Percentiles rank a stretch among this genome's conserved stretches.
Conservation (phyloP, 2,113 vertebrate species). For the Origma solitaria region DNA sequence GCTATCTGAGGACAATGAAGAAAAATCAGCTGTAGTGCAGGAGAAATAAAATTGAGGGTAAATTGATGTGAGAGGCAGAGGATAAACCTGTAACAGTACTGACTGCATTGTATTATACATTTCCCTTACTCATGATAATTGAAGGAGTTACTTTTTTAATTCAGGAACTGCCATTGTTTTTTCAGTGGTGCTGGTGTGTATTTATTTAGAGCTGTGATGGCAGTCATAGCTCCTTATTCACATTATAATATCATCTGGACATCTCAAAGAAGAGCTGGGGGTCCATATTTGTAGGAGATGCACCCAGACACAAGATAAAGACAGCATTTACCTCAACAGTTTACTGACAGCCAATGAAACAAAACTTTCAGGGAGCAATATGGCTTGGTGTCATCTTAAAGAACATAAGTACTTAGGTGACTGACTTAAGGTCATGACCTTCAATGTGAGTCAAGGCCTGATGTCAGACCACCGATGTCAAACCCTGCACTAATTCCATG, state of each 20-base stretch:
- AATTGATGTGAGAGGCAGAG: not conserved
- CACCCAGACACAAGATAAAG: not conserved
- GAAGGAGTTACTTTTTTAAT: not conserved
- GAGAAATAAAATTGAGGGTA: not conserved
- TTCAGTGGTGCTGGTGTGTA: not conserved
- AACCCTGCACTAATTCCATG: not conserved
- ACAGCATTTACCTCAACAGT: not conserved
- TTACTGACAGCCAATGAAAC: not conserved
- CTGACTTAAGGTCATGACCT: not conserved
- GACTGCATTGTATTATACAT: not conserved
- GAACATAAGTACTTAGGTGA: not conserved
- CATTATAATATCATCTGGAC: not conserved
- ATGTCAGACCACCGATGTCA: not conserved
- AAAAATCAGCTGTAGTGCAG: not conserved
- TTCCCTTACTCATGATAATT: not conserved
- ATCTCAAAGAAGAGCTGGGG: not conserved
- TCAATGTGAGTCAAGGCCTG: not conserved
- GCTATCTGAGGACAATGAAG: not conserved
- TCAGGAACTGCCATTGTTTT: not conserved
- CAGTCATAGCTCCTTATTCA: not conserved
- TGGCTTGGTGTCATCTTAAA: not conserved
- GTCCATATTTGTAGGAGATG: not conserved
- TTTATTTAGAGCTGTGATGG: not conserved
- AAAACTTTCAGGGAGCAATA: not conserved
- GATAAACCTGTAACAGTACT: not conserved